These are phyloP conservation scores for Brachionichthys hirsutus DNA, from an alignment of 2,113 vertebrate species.

Conservation along the genomic window DNA sequence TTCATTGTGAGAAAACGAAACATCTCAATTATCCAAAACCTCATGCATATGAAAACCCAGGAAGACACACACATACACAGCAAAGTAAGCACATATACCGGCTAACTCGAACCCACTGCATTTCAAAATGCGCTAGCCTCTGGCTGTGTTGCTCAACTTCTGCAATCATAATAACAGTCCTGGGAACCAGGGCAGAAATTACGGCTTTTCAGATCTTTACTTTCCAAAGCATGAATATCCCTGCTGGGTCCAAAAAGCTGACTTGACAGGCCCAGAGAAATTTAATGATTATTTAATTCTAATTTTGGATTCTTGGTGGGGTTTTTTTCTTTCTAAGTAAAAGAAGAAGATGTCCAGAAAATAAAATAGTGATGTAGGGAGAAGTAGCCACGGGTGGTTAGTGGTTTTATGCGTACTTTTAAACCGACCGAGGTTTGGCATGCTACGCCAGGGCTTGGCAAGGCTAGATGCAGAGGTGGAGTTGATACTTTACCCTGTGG, in stretches of 20 bases:
- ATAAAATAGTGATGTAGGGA: slow-evolving; percentile 46
- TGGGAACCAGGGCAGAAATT: slow-evolving; percentile 61
- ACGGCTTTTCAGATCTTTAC: slow-evolving; percentile 56
- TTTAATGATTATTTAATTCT: slow-evolving; percentile 53
- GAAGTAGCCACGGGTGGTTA: slow-evolving; percentile 19
- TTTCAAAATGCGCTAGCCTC: slow-evolving; percentile 56
- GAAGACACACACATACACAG: slow-evolving; percentile 6
- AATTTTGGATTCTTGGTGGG: slow-evolving; percentile 6
- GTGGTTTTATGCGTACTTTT: slow-evolving; percentile 34
- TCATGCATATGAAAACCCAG: not conserved
- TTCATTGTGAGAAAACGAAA: slow-evolving; percentile 15
- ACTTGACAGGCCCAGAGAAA: slow-evolving; percentile 61
- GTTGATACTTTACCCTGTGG: slow-evolving; percentile 18
- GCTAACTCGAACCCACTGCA: slow-evolving; percentile 24
- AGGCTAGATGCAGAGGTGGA: slow-evolving; percentile 31
- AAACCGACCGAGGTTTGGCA: slow-evolving; percentile 42
- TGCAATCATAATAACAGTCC: slow-evolving; percentile 60
- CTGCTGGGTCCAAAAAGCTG: slow-evolving; percentile 53
- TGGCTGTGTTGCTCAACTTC: slow-evolving; percentile 42
- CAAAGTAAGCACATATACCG: slow-evolving; percentile 27
- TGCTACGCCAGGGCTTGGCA: slow-evolving; percentile 23
- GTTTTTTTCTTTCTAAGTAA: slow-evolving; percentile 15
- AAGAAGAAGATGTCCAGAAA: slow-evolving; percentile 13
- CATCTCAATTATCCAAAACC: slow-evolving; percentile 14
- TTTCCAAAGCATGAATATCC: slow-evolving; percentile 67